phyloP scores from a whole-genome alignment of 2,888 invertebrate genomes.

The Panzeria rudis region DNA sequence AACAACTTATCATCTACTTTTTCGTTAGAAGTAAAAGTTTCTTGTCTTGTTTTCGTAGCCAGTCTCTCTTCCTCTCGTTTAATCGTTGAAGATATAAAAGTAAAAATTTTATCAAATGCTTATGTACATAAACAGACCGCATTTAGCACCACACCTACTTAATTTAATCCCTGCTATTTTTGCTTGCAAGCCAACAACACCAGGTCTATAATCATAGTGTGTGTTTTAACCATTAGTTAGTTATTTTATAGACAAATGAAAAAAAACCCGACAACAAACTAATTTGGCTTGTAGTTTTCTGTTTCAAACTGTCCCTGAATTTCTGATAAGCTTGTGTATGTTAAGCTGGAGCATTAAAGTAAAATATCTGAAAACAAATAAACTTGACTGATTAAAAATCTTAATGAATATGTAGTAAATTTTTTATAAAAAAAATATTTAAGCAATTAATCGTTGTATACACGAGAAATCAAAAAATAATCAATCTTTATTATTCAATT shows the following conservation, averaged over 20 bases:
- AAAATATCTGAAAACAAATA: not conserved
- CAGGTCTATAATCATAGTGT: not conserved
- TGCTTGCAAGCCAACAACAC: not conserved
- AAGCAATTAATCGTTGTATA: not conserved
- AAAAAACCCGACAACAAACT: constrained; percentile 1
- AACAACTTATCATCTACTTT: not conserved
- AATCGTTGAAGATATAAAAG: not conserved
- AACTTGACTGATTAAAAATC: not conserved
- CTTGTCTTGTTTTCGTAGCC: not conserved
- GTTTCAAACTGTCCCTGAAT: not conserved
- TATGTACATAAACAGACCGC: not conserved
- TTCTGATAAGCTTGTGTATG: not conserved
- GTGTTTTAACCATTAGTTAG: not conserved
- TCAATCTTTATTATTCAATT: too few relatives aligned
- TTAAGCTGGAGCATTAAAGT: not conserved
- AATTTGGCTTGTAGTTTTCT: not conserved
- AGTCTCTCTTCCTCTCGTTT: not conserved
- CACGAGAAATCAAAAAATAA: too few relatives aligned
- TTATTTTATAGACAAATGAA: constrained; percentile 6
- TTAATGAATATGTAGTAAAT: not conserved
- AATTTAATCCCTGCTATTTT: not conserved
- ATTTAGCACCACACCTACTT: constrained; percentile 5
- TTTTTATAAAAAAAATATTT: not conserved
- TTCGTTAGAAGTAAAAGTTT: not conserved
- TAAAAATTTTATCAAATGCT: not conserved